These are phyloP conservation scores for Coecobrya sp. DNA, from an alignment of 2,888 invertebrate species.

Conservation along the genomic window DNA sequence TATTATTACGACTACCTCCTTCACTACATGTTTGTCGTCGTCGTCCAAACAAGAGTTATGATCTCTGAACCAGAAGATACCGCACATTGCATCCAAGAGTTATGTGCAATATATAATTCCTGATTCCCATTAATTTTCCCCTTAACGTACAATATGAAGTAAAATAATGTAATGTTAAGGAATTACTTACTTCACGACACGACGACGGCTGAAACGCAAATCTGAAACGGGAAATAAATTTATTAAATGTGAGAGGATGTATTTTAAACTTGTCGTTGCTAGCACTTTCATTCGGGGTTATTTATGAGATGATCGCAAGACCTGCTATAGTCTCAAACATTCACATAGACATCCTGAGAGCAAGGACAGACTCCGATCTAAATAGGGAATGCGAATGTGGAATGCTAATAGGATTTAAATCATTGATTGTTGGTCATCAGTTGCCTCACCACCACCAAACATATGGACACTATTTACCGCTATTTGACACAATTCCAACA, in stretches of 20 bases:
- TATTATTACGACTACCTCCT: not conserved
- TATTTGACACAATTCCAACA: conserved; percentile 46
- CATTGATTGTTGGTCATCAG: conserved; percentile 42
- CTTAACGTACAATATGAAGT: conserved; percentile 42
- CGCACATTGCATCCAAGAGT: conserved; percentile 39
- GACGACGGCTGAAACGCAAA: conserved; percentile 54
- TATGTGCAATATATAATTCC: conserved; percentile 47
- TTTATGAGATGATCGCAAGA: conserved; percentile 3
- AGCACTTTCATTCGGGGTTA: not conserved
- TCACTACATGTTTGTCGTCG: not conserved
- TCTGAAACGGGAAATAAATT: conserved; percentile 52
- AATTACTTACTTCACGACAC: conserved; percentile 48
- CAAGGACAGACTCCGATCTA: not conserved
- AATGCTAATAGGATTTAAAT: conserved; percentile 51
- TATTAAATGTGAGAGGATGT: conserved; percentile 33
- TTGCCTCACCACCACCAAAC: not conserved
- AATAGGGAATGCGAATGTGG: not conserved
- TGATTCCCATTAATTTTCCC: conserved; percentile 59
- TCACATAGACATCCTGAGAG: not conserved
- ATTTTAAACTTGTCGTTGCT: not conserved
- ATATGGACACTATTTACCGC: conserved; percentile 48
- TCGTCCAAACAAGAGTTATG: conserved; percentile 65
- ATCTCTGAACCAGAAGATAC: conserved; percentile 50
- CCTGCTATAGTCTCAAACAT: not conserved
- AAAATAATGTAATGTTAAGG: conserved; percentile 58